Evolutionary conservation across 1,140 invertebrate genomes (phyloP), one percentile per base, ranked within the genome.

Genomic region (Papilio polytes): DNA sequence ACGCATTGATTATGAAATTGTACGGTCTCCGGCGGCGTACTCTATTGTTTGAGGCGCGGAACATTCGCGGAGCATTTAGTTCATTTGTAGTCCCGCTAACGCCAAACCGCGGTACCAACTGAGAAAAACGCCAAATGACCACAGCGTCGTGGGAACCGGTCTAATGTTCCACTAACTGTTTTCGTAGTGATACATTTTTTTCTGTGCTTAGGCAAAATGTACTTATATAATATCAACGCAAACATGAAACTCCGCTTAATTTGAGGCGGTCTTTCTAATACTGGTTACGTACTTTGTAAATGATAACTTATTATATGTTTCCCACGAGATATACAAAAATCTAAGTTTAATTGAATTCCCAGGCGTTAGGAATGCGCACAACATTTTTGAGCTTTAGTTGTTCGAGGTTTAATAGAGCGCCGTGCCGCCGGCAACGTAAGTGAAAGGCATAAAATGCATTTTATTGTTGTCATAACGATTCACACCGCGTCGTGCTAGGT

Each of bases 331-430:
- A 84, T 86, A 81, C 66, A 80, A 80, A 81, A 87, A 81, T 85
- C 82, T 81, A 89, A 90, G 87, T 89, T 90, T 89, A 90, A 90
- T 90, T 90, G 86, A 86, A 88, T 82, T 81, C 81, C 63, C 76
- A 80, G 84, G 74, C 83, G 22, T 26, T 63, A 26, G 59, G 59
- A 63, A 63, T 63, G 59, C 59, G 59, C 59, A 63, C 59, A 63
- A 26, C 20, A 26, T 12, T 63, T 3, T 63, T 26, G 20, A 63
- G 59, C 3, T 63, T 63, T 22, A 63, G 20, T 63, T 63, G 59
- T 9, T 66, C 13, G 26, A 66, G 1, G 12, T 12, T 31, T 26
- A 31, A 15, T 31, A 31, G 22, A 66, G 1, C 66, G 10, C 63
- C 48, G 80, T 79, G 31, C 0, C 66, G 10, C 63, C 48, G 80